A percentile compares a stretch with the other conserved stretches of the same genome.
Evolutionary conservation across 2,113 vertebrate genomes (phyloP).

Genomic region (Penelope pileata): DNA sequence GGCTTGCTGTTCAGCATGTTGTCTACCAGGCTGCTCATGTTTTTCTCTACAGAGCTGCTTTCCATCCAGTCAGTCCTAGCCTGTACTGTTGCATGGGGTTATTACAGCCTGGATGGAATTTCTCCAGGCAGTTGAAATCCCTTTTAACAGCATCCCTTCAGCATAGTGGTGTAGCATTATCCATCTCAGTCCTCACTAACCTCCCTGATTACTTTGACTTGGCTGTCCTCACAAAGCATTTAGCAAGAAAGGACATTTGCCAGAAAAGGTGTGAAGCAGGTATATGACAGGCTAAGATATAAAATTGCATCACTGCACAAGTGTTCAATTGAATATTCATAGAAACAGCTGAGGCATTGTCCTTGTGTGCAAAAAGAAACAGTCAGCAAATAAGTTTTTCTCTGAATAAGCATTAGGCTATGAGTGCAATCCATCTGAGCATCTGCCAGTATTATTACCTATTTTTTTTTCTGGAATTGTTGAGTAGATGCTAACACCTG

Average conservation of each 20-base stretch:
- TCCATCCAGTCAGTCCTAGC: too few relatives aligned
- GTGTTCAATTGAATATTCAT: neutral
- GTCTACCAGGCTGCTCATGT: too few relatives aligned
- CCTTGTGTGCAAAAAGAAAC: neutral
- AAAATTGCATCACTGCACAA: neutral
- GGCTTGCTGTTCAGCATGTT: too few relatives aligned
- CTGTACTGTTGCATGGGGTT: neutral
- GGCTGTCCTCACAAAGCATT: neutral
- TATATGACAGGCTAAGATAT: neutral
- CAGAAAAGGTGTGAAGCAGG: neutral
- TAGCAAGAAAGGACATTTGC: neutral
- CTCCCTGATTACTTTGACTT: neutral
- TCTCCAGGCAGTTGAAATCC: neutral
- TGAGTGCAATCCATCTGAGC: neutral
- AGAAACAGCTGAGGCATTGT: neutral
- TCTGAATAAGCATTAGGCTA: neutral
- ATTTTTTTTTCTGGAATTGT: neutral
- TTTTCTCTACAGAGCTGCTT: too few relatives aligned
- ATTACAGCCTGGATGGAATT: neutral
- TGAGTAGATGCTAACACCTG: neutral
- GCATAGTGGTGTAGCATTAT: rapidly evolving
- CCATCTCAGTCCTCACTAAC: neutral
- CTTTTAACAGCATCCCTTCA: neutral
- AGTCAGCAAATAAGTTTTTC: neutral
- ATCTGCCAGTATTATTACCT: neutral